phyloP scores from a whole-genome alignment of 2,797 vertebrate genomes.

The Percopsis omiscomaycus region DNA sequence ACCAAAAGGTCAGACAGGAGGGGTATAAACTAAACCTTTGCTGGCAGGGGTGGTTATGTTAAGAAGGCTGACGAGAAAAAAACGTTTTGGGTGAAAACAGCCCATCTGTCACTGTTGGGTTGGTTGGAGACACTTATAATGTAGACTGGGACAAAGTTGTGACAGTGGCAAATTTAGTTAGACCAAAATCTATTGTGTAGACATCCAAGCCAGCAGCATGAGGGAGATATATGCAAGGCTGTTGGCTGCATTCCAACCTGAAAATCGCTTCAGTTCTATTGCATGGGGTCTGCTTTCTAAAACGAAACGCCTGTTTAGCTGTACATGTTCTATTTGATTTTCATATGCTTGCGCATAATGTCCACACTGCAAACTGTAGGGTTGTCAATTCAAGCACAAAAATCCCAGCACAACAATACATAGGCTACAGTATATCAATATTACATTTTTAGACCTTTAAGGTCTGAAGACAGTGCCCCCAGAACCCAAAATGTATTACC shows the following conservation, averaged over 20 bases:
- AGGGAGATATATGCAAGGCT: not conserved
- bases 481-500: no score
- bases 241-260: not conserved
- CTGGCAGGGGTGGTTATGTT: constrained; percentile 1
- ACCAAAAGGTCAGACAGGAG: constrained; percentile 17
- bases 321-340: no score
- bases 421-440: no score
- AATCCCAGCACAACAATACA: no score
- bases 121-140: not conserved
- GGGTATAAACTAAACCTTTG: constrained; percentile 10
- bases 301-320: no score
- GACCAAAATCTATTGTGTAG: not conserved
- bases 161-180: not conserved
- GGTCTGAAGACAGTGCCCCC: no score
- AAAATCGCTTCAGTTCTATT: not conserved
- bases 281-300: no score
- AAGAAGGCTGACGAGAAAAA: constrained; percentile 7
- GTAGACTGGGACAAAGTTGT: constrained; percentile 6
- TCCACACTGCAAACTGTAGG: no score
- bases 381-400: no score
- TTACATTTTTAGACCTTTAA: no score
- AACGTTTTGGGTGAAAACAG: constrained; percentile 13
- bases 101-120: constrained; percentile 21
- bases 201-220: not conserved
- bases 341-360: no score